Conservation (phyloP, 2,797 vertebrate species). For the Enteromius paludinosus region DNA sequence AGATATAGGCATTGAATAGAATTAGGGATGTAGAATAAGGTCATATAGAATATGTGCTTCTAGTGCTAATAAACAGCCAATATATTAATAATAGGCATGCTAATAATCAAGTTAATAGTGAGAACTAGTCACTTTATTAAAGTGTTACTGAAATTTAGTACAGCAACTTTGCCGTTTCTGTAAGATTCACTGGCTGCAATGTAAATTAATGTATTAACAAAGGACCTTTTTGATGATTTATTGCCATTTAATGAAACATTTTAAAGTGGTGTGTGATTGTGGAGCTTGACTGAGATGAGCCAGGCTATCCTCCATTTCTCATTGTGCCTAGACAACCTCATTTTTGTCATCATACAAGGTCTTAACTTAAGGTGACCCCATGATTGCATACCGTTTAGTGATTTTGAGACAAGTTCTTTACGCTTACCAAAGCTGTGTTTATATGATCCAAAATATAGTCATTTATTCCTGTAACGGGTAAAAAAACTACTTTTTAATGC, state of each 20-base stretch:
- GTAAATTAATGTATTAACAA: neutral
- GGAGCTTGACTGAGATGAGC: no score
- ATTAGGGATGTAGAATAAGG: neutral
- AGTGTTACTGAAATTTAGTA: neutral
- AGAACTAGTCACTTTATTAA: neutral
- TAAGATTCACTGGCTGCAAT: neutral
- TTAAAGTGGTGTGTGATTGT: neutral
- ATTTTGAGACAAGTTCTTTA: neutral
- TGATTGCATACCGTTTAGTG: neutral
- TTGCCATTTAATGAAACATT: neutral
- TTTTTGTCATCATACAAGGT: no score
- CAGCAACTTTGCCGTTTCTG: neutral
- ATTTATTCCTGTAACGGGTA: neutral
- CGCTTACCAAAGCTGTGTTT: neutral
- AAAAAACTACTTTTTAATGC: neutral
- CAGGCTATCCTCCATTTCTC: neutral
- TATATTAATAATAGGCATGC: neutral
- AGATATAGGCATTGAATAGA: neutral
- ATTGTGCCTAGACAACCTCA: no score
- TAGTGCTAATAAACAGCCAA: no score
- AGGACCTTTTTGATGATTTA: neutral
- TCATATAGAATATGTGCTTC: neutral
- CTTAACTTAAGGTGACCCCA: neutral
- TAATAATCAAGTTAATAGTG: neutral
- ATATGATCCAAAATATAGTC: neutral